These are phyloP conservation scores for Germaria angustata DNA, from an alignment of 2,888 invertebrate genomes.

Conservation along the genomic window DNA sequence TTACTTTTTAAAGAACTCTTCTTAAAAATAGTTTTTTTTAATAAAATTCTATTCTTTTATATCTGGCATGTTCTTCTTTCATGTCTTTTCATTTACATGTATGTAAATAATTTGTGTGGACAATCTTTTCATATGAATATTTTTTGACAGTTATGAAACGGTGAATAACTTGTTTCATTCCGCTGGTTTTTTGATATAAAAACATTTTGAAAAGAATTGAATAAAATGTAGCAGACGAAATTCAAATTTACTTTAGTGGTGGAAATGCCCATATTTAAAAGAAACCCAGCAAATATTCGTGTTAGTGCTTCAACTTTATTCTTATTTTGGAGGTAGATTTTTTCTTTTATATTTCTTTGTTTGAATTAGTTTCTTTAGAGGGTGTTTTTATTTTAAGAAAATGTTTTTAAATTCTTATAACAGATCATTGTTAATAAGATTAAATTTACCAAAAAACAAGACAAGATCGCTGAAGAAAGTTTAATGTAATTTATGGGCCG, in stretches of 20 bases:
- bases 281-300: background rate
- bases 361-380: background rate
- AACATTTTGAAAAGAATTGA: too few relatives aligned
- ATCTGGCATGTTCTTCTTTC: too few relatives aligned
- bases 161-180: too few relatives aligned
- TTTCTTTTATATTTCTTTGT: background rate
- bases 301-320: background rate
- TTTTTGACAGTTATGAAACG: too few relatives aligned
- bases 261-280: background rate
- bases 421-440: conserved; percentile 11
- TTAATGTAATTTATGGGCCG: conserved; percentile 18
- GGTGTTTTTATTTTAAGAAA: conserved; percentile 20
- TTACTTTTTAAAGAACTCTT: too few relatives aligned
- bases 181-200: too few relatives aligned
- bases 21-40: too few relatives aligned
- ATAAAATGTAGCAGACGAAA: too few relatives aligned
- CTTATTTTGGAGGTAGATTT: background rate
- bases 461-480: background rate
- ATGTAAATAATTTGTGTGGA: too few relatives aligned
- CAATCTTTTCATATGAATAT: too few relatives aligned
- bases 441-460: background rate
- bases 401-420: conserved; percentile 1
- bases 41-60: too few relatives aligned
- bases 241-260: background rate
- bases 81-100: too few relatives aligned